phyloP scores from a whole-genome alignment of 2,888 invertebrate genomes.

The Nesidiocoris tenuis region DNA sequence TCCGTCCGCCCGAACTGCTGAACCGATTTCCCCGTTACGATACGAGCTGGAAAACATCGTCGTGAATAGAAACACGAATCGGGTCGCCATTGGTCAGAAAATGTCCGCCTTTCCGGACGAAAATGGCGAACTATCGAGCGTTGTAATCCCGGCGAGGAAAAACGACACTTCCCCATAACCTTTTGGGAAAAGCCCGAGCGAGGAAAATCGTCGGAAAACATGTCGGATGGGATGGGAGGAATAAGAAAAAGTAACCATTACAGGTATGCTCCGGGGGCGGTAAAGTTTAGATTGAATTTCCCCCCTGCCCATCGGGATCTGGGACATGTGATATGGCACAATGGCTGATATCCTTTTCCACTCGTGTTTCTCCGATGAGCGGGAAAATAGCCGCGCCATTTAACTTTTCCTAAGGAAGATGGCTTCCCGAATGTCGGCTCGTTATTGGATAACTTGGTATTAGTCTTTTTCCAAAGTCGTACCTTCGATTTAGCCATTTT shows the following conservation, averaged over 20 bases:
- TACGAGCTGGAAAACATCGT: no score
- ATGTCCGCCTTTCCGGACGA: no score
- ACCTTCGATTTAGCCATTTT: no score
- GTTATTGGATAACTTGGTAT: background rate
- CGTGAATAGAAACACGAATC: no score
- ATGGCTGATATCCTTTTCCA: background rate
- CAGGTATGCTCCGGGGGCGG: conserved; percentile 16
- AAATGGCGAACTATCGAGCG: no score
- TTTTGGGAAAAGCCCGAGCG: no score
- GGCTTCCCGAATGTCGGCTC: background rate
- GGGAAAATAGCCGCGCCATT: background rate
- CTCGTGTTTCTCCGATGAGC: background rate
- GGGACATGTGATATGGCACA: background rate
- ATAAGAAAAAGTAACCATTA: conserved; percentile 35
- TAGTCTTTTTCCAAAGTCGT: no score
- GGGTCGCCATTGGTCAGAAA: no score
- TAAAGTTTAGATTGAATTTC: conserved; percentile 38
- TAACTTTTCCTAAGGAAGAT: background rate
- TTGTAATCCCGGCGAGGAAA: no score
- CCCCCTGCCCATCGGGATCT: background rate
- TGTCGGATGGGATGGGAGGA: background rate
- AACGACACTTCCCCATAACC: no score
- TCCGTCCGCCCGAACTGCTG: no score
- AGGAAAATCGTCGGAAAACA: background rate
- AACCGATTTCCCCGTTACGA: no score